These are phyloP conservation scores for Lipotes vexillifer DNA, from an alignment of 2,113 vertebrate species.

Conservation along the genomic window DNA sequence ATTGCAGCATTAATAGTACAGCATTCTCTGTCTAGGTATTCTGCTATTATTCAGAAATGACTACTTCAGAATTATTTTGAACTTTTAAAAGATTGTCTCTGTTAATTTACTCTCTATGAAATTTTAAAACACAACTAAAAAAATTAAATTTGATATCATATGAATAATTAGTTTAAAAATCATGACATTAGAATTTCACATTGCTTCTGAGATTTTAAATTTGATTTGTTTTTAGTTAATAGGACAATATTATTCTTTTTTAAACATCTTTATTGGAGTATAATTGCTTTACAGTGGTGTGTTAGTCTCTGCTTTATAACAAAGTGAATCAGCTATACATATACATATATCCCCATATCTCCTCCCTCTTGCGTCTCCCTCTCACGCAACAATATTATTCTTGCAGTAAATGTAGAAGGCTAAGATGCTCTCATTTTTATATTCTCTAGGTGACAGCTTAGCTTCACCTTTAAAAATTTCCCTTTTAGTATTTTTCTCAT, in stretches of 20 bases:
- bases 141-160: neutral
- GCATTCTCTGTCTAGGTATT: neutral
- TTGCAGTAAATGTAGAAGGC: neutral
- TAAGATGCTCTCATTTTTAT: constrained; percentile 14
- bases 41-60: neutral
- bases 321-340: too few species aligned
- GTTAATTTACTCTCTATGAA: neutral
- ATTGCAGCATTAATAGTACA: neutral
- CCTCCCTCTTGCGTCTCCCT: too few species aligned
- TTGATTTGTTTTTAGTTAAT: neutral
- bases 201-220: neutral
- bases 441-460: constrained; percentile 70
- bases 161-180: neutral
- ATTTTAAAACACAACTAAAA: neutral
- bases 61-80: neutral
- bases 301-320: too few species aligned
- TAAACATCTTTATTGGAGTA: too few species aligned
- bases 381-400: neutral
- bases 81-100: neutral
- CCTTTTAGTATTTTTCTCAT: constrained; percentile 43
- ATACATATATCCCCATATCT: too few species aligned
- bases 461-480: constrained; percentile 40
- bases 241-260: neutral
- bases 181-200: neutral
- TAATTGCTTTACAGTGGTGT: too few species aligned